Base-by-base conservation (phyloP, 2,797 vertebrate species). In the Pyrocephalus nanus region DNA sequence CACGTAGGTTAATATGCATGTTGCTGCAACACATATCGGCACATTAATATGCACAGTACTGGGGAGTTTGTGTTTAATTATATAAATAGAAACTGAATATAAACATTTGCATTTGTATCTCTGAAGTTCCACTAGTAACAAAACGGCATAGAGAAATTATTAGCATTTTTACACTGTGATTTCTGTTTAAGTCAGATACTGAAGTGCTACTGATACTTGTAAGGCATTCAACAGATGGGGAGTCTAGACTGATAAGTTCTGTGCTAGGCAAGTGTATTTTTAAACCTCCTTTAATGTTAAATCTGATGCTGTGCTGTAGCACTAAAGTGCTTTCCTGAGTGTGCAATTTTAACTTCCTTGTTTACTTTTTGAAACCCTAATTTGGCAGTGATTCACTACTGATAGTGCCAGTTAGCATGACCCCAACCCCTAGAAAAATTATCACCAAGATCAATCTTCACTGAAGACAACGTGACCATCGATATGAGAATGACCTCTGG, bases 181-280 rank as follows among this genome's bases (percentile, higher is more conserved):
- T 95, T 95, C 82, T 90, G 64, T 57, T 62, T 67, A 92, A 90
- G 57, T 79, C 77, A 92, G 69, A 82, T 77, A 78, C 47, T 43
- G 53, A 88, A 83, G 54, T 73, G 70, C 29, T 86, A 34, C 58
- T 54, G 71, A 48, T 71, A 77, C 54, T 75, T 71, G 54, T 36
- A 74, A 93, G 50, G 71, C 75, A 77, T 89, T 95, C 92, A 96
- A 85, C 86, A 96, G 92, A 95, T 92, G 80, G 43, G 42, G 40
- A 92, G 90, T 85, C 86, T 69, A 80, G 90, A 94, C 74, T 74
- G 77, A 8, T 51, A 92, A 91, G 47, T 95, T 82, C 67, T 88
- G 65, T 80, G 64, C 29, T 65, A 87, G 82, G 48, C 53, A 82
- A 92, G 64, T 55, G 19, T 72, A 92, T 87, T 95, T 96, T 95